Base-by-base conservation (phyloP, 2,113 vertebrate genomes). In the Crotalus helleri region DNA sequence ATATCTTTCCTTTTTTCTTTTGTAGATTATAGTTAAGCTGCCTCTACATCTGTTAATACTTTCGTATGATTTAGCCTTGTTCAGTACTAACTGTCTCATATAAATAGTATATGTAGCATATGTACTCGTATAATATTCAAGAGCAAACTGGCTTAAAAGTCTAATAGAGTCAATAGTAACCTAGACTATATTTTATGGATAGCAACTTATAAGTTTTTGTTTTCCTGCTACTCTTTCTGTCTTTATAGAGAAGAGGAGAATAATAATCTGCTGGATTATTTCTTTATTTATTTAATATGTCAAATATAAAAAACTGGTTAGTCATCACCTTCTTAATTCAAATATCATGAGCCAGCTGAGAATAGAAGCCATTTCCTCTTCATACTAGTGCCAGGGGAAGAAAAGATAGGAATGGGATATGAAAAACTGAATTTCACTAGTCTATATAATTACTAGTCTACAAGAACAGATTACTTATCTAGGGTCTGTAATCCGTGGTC, bases 31-130 rank as follows among this genome's bases (percentile, higher is more conserved):
- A 74, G 5, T 74, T 74, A 74, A 17, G 2, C n/a, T 74, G n/a
- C n/a, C 64, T 33, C 13, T 74, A 33, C n/a, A 74, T 15, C 6
- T 3, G 13, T 74, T 74, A 74, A 33, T 74, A 74, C 59, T 26
- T 74, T 74, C 17, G 15, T 92, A 95, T 49, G 92, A 46, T 87
- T 95, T 93, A 94, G 5, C 85, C 11, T 46, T 24, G 46, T 26
- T 86, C 10, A 12, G 85, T 10, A 86, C 39, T 39, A 39, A 39
- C 44, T 86, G 8, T 86, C 21, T 85, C 19, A 85, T 44, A 85
- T 44, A 44, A 85, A 85, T 85, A 39, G 13, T 19, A 49, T 86
- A 86, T 10, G 8, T 86, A 24, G 19, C 46, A 29, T 64, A 64
- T 64, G 39, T 39, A 39, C 39, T 39, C 39, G 2, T 39, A 39